Evolutionary conservation across 2,113 vertebrate species (phyloP).

Genomic region (Motacilla alba): DNA sequence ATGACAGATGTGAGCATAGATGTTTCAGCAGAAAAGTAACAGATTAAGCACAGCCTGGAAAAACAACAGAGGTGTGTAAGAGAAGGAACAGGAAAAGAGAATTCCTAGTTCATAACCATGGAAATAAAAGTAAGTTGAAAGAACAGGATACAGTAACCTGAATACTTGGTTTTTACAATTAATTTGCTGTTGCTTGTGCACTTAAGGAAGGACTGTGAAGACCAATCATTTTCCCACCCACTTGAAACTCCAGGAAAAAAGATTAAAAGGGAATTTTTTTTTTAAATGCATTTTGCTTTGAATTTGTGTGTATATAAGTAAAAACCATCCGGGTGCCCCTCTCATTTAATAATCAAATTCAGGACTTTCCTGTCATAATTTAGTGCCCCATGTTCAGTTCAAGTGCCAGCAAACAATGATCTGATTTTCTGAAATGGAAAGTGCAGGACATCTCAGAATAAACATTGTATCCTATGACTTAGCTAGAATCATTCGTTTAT

Average conservation of each 20-base stretch:
- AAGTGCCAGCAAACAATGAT: slow-evolving; percentile 16
- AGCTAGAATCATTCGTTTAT: slow-evolving; percentile 48
- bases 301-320: neutral
- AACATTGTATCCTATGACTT: slow-evolving; percentile 44
- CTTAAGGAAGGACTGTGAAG: neutral
- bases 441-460: slow-evolving; percentile 34
- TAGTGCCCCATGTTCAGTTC: neutral
- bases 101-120: neutral
- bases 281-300: neutral
- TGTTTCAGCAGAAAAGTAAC: neutral
- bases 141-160: neutral
- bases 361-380: neutral
- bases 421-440: slow-evolving; percentile 50
- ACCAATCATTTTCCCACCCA: neutral
- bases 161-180: neutral
- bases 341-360: neutral
- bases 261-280: neutral
- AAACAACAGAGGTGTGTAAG: neutral
- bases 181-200: neutral
- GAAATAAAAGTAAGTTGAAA: neutral
- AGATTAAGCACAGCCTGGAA: neutral
- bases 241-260: neutral
- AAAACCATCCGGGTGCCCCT: neutral
- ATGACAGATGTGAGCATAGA: neutral
- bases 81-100: neutral